These are phyloP conservation scores for Helicorthomorpha holstii DNA, from an alignment of 1,140 invertebrate genomes.

Conservation along the genomic window DNA sequence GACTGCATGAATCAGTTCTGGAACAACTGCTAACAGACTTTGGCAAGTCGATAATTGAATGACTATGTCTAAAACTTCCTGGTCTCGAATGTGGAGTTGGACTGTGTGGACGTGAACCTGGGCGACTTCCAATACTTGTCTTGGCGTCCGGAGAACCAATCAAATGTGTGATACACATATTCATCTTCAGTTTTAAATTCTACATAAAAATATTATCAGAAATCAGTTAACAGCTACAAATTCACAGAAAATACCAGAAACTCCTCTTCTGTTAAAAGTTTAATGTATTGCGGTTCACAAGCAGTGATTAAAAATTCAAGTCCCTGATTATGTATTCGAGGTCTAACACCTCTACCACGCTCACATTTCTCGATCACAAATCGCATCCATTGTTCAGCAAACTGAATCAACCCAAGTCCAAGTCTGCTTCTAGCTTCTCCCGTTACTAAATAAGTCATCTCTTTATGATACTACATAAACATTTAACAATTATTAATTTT, in stretches of 20 bases:
- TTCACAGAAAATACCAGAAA: slow-evolving; percentile 36
- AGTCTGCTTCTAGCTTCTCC: slow-evolving; percentile 24
- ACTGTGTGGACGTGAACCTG: slow-evolving; percentile 18
- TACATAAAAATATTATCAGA: slow-evolving; percentile 14
- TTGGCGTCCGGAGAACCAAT: slow-evolving; percentile 37
- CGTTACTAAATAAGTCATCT: slow-evolving; percentile 45
- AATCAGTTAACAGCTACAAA: not conserved
- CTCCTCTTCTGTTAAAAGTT: slow-evolving; percentile 49
- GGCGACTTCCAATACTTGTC: slow-evolving; percentile 6
- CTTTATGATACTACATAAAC: slow-evolving; percentile 50
- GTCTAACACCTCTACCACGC: slow-evolving; percentile 56
- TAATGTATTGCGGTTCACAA: slow-evolving; percentile 61
- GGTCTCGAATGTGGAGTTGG: slow-evolving; percentile 18
- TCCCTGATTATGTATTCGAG: slow-evolving; percentile 68
- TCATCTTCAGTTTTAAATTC: slow-evolving; percentile 47
- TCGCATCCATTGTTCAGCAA: slow-evolving; percentile 70
- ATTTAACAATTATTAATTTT: slow-evolving; percentile 5
- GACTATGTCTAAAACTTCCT: not conserved
- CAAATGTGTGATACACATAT: slow-evolving; percentile 60
- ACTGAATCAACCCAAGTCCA: slow-evolving; percentile 40
- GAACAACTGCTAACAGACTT: not conserved
- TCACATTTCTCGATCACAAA: slow-evolving; percentile 68
- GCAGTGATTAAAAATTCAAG: slow-evolving; percentile 66
- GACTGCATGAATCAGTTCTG: not conserved
- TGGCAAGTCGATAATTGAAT: not conserved